Evolutionary conservation across 92 coral and sea anemone genomes (phyloP).

Genomic region (Meandrina meandrites): DNA sequence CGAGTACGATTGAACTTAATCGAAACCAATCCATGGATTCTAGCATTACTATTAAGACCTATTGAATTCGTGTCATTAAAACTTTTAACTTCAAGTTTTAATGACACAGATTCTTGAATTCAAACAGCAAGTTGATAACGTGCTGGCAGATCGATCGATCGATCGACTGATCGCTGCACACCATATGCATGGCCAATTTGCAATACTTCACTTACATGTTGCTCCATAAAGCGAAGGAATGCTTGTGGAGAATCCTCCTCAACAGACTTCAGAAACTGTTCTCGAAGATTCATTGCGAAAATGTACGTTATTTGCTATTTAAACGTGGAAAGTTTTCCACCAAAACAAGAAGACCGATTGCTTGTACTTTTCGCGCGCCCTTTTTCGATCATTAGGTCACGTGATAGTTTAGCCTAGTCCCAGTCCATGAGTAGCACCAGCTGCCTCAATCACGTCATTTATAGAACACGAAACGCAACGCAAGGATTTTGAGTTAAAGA

Average conservation of each 20-base stretch:
- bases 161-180: no score
- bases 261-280: slow-evolving; percentile 65
- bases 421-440: neutral
- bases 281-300: slow-evolving; percentile 57
- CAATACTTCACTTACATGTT: slow-evolving; percentile 80
- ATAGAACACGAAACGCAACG: neutral
- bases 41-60: no score
- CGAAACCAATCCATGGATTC: no score
- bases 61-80: no score
- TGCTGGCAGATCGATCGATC: no score
- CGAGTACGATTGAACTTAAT: no score
- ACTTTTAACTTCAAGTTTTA: no score
- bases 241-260: slow-evolving; percentile 60
- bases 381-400: slow-evolving; percentile 12
- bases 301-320: neutral
- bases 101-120: no score
- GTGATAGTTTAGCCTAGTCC: slow-evolving; percentile 25
- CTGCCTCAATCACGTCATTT: neutral
- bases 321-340: neutral
- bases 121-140: no score
- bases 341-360: neutral
- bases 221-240: slow-evolving; percentile 77
- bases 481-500: neutral
- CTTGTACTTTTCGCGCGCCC: slow-evolving; percentile 19
- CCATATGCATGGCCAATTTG: neutral